These are phyloP conservation scores for Urocitellus parryii DNA, from an alignment of 2,113 vertebrate genomes.

Conservation along the genomic window DNA sequence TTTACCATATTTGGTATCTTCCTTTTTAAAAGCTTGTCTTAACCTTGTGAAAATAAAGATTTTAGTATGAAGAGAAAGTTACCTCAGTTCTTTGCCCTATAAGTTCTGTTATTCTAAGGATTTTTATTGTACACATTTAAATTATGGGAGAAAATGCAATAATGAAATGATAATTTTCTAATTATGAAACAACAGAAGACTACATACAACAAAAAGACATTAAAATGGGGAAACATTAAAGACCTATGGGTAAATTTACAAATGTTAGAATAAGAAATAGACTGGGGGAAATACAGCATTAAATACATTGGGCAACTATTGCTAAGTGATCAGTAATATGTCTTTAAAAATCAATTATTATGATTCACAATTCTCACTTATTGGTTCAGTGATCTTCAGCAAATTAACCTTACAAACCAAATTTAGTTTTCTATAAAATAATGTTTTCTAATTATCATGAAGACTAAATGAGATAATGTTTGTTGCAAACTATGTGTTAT, in stretches of 20 bases:
- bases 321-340: not conserved
- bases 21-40: not conserved
- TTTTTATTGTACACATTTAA: not conserved
- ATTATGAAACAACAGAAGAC: not conserved
- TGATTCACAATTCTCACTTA: not conserved
- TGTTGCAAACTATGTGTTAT: not conserved
- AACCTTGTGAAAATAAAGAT: not conserved
- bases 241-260: not conserved
- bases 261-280: not conserved
- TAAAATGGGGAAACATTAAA: not conserved
- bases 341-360: not conserved
- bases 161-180: not conserved
- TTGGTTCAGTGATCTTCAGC: not conserved
- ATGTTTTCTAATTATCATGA: not conserved
- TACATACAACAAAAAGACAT: not conserved
- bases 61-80: not conserved
- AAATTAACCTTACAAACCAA: not conserved
- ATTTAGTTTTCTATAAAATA: conserved; percentile 51
- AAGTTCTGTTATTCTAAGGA: conserved; percentile 12
- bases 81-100: not conserved
- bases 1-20: not conserved
- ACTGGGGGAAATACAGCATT: not conserved
- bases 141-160: not conserved
- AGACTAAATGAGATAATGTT: not conserved
- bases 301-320: not conserved